These are phyloP conservation scores for Drosophila cracens DNA, from an alignment of 2,888 invertebrate species.

Conservation along the genomic window DNA sequence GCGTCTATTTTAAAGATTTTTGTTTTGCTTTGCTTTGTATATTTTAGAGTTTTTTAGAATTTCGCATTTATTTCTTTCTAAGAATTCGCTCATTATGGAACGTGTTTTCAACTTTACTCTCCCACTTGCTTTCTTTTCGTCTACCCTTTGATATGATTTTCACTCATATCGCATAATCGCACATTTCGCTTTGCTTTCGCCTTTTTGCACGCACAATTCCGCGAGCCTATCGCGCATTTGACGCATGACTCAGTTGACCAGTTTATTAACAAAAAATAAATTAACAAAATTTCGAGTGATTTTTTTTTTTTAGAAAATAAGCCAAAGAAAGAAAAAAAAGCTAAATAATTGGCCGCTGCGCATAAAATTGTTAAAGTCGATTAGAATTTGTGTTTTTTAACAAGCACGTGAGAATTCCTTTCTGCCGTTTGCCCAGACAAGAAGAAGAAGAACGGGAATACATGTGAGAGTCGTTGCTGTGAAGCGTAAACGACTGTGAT, in stretches of 20 bases:
- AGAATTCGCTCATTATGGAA: neutral
- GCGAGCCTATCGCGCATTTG: conserved; percentile 68
- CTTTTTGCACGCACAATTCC: conserved; percentile 26
- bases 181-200: conserved; percentile 2
- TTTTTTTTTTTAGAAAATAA: conserved; percentile 51
- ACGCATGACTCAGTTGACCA: conserved; percentile 59
- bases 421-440: neutral
- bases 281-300: conserved; percentile 26
- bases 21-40: neutral
- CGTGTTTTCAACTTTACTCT: neutral
- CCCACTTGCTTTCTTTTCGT: neutral
- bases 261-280: conserved; percentile 21
- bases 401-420: neutral
- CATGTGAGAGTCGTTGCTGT: neutral
- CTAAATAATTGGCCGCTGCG: conserved; percentile 3
- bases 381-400: conserved; percentile 15
- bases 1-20: neutral
- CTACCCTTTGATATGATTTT: neutral
- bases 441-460: neutral
- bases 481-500: neutral
- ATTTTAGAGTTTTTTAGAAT: neutral
- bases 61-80: neutral
- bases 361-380: neutral
- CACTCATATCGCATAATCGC: conserved; percentile 6
- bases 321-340: conserved; percentile 28